Percentiles rank a stretch among this genome's conserved stretches.
Conservation (phyloP, 2,888 invertebrate genomes). For the Rutpela maculata region DNA sequence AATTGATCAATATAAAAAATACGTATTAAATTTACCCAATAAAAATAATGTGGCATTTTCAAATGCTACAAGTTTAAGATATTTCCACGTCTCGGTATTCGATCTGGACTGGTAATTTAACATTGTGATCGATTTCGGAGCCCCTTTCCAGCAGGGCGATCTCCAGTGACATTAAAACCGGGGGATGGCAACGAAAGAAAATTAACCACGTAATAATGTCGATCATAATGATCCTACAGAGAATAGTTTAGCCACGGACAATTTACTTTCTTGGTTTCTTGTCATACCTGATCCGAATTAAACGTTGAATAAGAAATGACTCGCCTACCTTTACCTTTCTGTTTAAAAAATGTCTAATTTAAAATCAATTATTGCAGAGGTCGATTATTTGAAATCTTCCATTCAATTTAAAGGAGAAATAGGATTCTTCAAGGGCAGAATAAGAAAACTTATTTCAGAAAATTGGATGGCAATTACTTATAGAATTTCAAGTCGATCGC, state of each 20-base stretch:
- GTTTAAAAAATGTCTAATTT: slow-evolving; percentile 46
- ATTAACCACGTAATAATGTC: slow-evolving; percentile 65
- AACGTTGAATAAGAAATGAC: slow-evolving; percentile 34
- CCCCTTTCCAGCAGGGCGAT: slow-evolving; percentile 52
- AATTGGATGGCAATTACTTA: slow-evolving; percentile 2
- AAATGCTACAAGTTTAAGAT: not conserved
- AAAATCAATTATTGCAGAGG: slow-evolving; percentile 42
- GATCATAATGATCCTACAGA: slow-evolving; percentile 63
- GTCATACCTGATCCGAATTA: slow-evolving; percentile 60
- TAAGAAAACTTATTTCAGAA: not conserved
- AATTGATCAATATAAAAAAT: too few relatives aligned
- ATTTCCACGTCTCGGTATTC: not conserved
- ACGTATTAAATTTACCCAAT: too few relatives aligned
- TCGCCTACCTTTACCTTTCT: slow-evolving; percentile 23
- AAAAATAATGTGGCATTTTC: too few relatives aligned
- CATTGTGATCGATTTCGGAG: slow-evolving; percentile 53
- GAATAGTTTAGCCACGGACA: slow-evolving; percentile 58
- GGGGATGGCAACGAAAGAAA: slow-evolving; percentile 57
- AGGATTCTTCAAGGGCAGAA: not conserved
- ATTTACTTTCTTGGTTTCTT: slow-evolving; percentile 58
- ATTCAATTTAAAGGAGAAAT: not conserved
- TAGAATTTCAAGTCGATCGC: not conserved
- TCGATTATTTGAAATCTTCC: slow-evolving; percentile 38
- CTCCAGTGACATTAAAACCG: slow-evolving; percentile 54
- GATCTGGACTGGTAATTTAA: slow-evolving; percentile 14